Conservation (phyloP, 2,113 vertebrate genomes). For the Crocuta crocuta region DNA sequence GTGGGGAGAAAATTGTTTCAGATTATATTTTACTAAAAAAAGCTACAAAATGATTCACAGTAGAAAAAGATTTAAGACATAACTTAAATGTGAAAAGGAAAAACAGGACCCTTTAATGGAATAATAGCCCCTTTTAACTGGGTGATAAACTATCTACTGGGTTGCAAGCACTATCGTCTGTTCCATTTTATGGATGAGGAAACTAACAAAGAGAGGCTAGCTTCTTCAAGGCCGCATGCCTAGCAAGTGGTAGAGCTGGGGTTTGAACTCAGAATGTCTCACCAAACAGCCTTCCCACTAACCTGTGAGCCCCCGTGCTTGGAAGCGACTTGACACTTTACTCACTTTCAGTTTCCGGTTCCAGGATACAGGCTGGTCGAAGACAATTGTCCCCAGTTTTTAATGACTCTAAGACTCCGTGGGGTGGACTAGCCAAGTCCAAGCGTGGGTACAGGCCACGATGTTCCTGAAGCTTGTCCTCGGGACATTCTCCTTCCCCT, state of each 20-base stretch:
- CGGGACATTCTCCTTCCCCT: neutral
- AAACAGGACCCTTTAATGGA: neutral
- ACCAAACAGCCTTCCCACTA: neutral
- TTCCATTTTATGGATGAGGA: neutral
- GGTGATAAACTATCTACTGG: neutral
- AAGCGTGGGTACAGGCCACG: fast-evolving
- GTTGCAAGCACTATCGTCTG: neutral
- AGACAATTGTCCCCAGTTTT: neutral
- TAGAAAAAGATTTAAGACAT: neutral
- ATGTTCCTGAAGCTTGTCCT: neutral
- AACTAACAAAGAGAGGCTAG: neutral
- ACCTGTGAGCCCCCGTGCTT: neutral
- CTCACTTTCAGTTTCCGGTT: neutral
- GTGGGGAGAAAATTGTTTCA: conserved; percentile 55
- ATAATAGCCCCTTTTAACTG: neutral
- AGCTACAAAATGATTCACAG: neutral
- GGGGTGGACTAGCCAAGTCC: neutral
- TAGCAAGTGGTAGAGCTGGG: neutral
- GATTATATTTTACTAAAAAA: conserved; percentile 63
- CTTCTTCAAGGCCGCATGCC: neutral
- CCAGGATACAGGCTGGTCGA: neutral
- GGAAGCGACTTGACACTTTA: neutral
- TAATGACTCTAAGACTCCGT: neutral
- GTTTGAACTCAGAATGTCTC: neutral
- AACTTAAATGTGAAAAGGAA: conserved; percentile 45